phyloP scores from a whole-genome alignment of 2,797 vertebrate species.

The Limosa lapponica region DNA sequence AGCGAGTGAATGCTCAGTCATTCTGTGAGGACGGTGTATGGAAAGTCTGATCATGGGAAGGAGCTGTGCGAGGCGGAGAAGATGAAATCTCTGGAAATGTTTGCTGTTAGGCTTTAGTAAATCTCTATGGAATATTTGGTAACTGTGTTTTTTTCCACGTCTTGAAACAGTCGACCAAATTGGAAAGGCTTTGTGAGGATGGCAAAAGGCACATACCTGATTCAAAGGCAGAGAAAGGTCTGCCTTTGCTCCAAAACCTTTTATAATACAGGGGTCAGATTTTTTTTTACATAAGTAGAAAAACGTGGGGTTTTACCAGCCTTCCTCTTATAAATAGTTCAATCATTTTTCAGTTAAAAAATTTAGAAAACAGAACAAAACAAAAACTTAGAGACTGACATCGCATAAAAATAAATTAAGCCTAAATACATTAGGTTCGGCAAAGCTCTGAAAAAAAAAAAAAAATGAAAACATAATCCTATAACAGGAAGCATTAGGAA shows the following conservation, averaged over 20 bases:
- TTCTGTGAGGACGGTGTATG: background rate
- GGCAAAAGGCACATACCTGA: conserved; percentile 17
- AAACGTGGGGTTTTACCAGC: background rate
- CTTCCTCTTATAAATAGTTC: background rate
- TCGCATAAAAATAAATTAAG: background rate
- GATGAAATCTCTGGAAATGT: conserved; percentile 64
- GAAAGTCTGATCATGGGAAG: conserved; percentile 51
- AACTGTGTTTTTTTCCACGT: conserved; percentile 6
- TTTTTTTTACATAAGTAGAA: background rate
- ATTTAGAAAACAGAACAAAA: background rate
- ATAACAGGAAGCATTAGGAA: background rate
- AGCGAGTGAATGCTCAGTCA: conserved; percentile 6
- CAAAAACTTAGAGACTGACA: background rate
- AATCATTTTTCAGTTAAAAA: background rate
- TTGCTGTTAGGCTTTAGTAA: conserved; percentile 57
- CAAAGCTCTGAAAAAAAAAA: background rate
- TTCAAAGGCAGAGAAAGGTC: background rate
- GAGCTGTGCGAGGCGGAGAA: conserved; percentile 9
- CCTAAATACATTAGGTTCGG: background rate
- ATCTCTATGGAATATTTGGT: conserved; percentile 53
- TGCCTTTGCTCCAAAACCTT: background rate
- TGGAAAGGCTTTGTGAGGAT: background rate
- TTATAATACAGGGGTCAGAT: background rate
- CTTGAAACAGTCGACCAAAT: background rate
- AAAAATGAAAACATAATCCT: background rate